Base-by-base conservation (phyloP, 1,140 invertebrate genomes). In the Listronotus oregonensis region DNA sequence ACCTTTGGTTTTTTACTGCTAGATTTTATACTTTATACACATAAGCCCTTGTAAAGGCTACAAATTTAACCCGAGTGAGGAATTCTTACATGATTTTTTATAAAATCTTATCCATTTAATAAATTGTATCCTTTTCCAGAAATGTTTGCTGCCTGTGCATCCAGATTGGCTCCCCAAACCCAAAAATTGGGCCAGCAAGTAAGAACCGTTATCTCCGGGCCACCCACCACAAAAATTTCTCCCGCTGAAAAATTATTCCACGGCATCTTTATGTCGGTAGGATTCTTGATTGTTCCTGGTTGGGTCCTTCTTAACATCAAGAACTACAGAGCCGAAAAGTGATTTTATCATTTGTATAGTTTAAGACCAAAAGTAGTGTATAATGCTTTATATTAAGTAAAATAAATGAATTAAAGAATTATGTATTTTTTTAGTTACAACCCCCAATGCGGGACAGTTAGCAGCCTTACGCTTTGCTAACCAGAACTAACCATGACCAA, bases 231-330 rank as follows among this genome's bases (percentile, higher is more conserved):
- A 9, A 69, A 67, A 62, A 51, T 76, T 7, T 66, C 68, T 2
- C 52, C 62, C 43, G 60, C 67, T 6, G 74, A 76, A 60, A 73
- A 75, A 56, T 11, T 69, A 9, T 59, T 57, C 18, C 73, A 75
- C 50, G 73, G 68, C 7, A 0, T 68, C 6, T 44, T 63, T 4
- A 69, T 75, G 8, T 18, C 64, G 39, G 54, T 64, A 37, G 65
- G 66, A 17, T 15, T 69, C 1, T 12, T 68, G 9, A 55, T 66
- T 49, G 15, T 69, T 11, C 74, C 74, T 9, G 50, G 51, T 9
- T 75, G 67, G 66, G 73, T 75, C 6, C 63, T 75, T 7, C 44
- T 63, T 21, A 67, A 75, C 58, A 69, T 75, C 34, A 71, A 70
- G 21, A 46, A 72, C 42, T 75, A 75, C 57, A 72, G 55, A 51